Base-by-base conservation (phyloP, 1,140 invertebrate species). In the Trinorchestia longiramus region DNA sequence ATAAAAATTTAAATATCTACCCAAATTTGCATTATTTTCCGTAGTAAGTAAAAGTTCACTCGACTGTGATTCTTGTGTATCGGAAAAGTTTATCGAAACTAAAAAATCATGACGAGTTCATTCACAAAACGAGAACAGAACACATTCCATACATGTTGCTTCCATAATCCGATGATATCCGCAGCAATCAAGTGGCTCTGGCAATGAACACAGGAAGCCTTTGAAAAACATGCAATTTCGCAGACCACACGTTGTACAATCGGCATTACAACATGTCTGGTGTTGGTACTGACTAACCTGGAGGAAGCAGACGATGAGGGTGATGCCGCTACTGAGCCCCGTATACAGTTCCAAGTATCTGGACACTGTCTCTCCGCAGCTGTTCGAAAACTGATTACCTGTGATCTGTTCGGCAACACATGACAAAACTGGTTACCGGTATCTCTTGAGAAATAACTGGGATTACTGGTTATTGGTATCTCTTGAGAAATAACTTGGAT, bases 331-430 rank as follows among this genome's bases (percentile, higher is more conserved):
- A 40, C 92, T 47, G 8, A 94, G 92, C 8, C 92, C 92, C 0
- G 92, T 94, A 44, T 45, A 94, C 11, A 94, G 43, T 44, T 94
- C 92, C 11, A 94, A 44, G 19, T 44, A 45, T 19, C 92, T 43
- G 3, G 92, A 94, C 44, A 94, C 44, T 23, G 44, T 43, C 92
- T 94, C 92, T 15, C 43, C 92, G 44, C 92, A 94, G 92, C 92
- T 94, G 43, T 45, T 43, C 8, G 36, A n/a, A 36, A 94, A 94
- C 92, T 94, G 92, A 40, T 94, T 94, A 45, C 92, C 92, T 94
- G 92, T 94, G 43, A 94, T 94, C 92, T 94, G 92, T 40, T 3
- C 3, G 43, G 44, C 15, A 23, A 92, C 19, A 91, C 41, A 42
- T 23, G 15, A 36, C 15, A 77, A 36, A 19, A 77, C 36, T 77